These are phyloP conservation scores for Dicerorhinus sumatrensis DNA, from an alignment of 2,113 vertebrate genomes.

Conservation along the genomic window DNA sequence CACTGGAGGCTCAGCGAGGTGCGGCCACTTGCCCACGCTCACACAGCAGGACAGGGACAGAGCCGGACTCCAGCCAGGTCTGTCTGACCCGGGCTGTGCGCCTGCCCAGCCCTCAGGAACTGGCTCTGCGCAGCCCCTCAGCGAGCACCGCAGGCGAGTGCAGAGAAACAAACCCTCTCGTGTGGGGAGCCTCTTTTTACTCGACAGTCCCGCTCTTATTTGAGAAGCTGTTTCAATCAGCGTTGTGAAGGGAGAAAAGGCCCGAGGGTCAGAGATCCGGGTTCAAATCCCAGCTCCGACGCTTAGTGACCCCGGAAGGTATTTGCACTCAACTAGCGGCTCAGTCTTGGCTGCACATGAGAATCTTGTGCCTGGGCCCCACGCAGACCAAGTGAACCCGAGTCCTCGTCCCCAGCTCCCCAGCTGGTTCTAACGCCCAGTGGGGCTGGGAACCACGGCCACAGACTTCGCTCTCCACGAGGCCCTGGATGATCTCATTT, in stretches of 20 bases:
- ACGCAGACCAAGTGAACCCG: not conserved
- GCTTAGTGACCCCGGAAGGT: not conserved
- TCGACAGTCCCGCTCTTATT: not conserved
- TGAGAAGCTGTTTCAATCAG: not conserved
- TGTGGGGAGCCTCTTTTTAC: not conserved
- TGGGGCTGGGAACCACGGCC: no score
- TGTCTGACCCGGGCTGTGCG: rapidly evolving
- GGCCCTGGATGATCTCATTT: not conserved
- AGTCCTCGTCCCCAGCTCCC: not conserved
- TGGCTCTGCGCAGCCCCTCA: not conserved
- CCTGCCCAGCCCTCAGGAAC: not conserved
- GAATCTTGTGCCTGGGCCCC: not conserved
- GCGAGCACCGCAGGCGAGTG: not conserved
- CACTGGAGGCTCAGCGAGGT: not conserved
- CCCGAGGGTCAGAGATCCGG: not conserved
- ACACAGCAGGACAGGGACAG: not conserved
- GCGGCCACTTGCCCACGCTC: not conserved
- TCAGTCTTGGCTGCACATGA: not conserved
- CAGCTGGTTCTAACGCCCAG: no score
- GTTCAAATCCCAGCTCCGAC: not conserved
- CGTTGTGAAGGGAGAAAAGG: not conserved
- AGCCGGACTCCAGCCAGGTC: not conserved
- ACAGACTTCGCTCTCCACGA: rapidly evolving
- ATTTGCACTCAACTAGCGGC: not conserved
- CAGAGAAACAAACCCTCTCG: not conserved